Conservation (phyloP, 2,113 vertebrate genomes). For the Kryptolebias marmoratus region DNA sequence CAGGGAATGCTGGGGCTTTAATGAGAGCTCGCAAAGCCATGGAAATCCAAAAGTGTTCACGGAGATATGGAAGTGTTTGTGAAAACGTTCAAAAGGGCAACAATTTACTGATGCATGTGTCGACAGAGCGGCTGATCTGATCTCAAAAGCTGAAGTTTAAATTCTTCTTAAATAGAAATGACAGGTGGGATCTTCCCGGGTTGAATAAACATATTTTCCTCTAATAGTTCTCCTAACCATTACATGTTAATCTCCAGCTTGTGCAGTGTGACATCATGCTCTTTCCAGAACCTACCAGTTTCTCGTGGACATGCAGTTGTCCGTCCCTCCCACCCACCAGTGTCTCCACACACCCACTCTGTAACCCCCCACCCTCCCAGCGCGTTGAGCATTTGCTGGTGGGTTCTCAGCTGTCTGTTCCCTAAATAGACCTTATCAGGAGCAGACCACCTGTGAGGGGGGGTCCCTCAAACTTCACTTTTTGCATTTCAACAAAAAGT, state of each 20-base stretch:
- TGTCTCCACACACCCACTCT: conserved; percentile 9
- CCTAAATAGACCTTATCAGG: conserved; percentile 81
- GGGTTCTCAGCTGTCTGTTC: conserved; percentile 82
- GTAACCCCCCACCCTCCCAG: conserved; percentile 39
- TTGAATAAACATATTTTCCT: neutral
- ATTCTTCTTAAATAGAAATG: neutral
- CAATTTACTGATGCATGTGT: too few relatives aligned
- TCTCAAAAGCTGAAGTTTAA: too few relatives aligned
- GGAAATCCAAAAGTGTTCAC: too few relatives aligned
- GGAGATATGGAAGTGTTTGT: too few relatives aligned
- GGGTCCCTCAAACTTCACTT: conserved; percentile 8
- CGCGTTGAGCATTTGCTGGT: conserved; percentile 75
- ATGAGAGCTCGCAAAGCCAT: too few relatives aligned
- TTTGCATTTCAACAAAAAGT: fast-evolving
- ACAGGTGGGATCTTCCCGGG: too few relatives aligned
- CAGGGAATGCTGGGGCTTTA: too few relatives aligned
- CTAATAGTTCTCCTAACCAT: neutral
- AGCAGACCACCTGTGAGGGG: conserved; percentile 65
- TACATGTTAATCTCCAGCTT: neutral
- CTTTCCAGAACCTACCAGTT: conserved; percentile 81
- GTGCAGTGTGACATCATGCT: conserved; percentile 38
- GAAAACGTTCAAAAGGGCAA: too few relatives aligned
- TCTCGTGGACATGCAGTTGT: conserved; percentile 73
- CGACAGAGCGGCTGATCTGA: too few relatives aligned
- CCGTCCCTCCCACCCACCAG: conserved; percentile 3